A percentile compares a stretch with the other conserved stretches of the same genome.
Evolutionary conservation across 2,888 invertebrate genomes (phyloP).

Genomic region (Philopedon plagiatum): DNA sequence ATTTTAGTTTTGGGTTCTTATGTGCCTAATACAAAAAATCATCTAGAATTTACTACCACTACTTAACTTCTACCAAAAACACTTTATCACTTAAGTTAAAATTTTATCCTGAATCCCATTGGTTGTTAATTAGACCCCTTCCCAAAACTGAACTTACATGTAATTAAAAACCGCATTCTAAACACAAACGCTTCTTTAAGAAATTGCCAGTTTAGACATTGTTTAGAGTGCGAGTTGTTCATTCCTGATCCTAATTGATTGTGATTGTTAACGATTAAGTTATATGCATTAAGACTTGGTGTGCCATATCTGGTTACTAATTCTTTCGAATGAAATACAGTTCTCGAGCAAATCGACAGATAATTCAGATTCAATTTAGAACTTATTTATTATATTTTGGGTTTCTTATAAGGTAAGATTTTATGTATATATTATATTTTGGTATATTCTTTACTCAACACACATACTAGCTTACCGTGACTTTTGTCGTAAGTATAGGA

Average conservation of each 20-base stretch:
- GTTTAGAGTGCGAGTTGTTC: constrained; percentile 7
- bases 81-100: neutral
- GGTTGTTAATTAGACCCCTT: constrained; percentile 18
- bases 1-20: too few species aligned
- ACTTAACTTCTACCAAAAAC: too few species aligned
- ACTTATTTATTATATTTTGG: constrained; percentile 56
- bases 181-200: constrained; percentile 16
- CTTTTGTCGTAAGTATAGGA: too few species aligned
- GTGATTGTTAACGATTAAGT: constrained; percentile 10
- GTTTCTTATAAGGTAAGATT: neutral
- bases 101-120: constrained; percentile 21
- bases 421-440: too few species aligned
- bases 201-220: constrained; percentile 5
- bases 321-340: constrained; percentile 62
- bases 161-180: constrained; percentile 21
- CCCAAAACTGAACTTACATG: neutral
- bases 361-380: constrained; percentile 71
- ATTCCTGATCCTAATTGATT: constrained; percentile 5
- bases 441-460: too few species aligned
- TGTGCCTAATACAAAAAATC: too few species aligned
- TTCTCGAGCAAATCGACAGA: constrained; percentile 65
- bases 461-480: too few species aligned
- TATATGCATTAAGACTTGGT: constrained; percentile 8
- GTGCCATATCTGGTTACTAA: constrained; percentile 1
- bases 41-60: too few species aligned